Percentiles rank a stretch among this genome's conserved stretches.
Conservation (phyloP, 2,888 invertebrate species). For the Pristionchus exspectatus region DNA sequence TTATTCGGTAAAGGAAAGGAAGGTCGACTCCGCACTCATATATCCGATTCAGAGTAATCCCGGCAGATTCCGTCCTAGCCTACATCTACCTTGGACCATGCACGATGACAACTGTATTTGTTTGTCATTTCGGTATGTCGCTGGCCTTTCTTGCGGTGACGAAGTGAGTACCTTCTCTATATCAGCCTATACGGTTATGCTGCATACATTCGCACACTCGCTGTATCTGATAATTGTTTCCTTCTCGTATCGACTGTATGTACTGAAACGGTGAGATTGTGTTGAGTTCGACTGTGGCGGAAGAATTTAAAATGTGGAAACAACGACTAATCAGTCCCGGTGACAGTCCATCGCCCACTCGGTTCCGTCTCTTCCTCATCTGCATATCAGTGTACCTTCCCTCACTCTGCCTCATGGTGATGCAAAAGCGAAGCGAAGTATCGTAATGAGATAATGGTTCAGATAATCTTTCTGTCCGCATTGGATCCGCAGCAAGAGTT, state of each 20-base stretch:
- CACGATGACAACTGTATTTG: background rate
- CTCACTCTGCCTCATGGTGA: constrained; percentile 32
- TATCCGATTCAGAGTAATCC: constrained; percentile 1
- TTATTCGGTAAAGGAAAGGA: background rate
- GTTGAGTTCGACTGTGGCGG: background rate
- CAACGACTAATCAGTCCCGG: background rate
- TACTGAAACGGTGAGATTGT: constrained; percentile 18
- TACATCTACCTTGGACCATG: constrained; percentile 47
- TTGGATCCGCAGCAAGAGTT: constrained; percentile 25
- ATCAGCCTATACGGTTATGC: constrained; percentile 21
- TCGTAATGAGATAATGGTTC: background rate
- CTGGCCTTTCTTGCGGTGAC: background rate
- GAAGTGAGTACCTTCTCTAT: background rate
- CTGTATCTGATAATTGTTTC: constrained; percentile 49
- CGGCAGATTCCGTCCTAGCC: constrained; percentile 29
- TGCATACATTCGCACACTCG: constrained; percentile 47
- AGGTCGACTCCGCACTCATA: background rate
- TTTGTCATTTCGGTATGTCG: constrained; percentile 37
- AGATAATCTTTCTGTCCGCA: constrained; percentile 38
- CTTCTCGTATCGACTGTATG: constrained; percentile 42
- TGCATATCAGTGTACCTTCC: constrained; percentile 23
- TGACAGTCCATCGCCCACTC: background rate
- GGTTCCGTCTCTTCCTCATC: constrained; percentile 13
- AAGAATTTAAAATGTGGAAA: background rate
- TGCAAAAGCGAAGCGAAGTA: background rate